Percentiles rank a stretch among this genome's conserved stretches.
Conservation (phyloP, 2,797 vertebrate species). For the Peromyscus melanophrys region DNA sequence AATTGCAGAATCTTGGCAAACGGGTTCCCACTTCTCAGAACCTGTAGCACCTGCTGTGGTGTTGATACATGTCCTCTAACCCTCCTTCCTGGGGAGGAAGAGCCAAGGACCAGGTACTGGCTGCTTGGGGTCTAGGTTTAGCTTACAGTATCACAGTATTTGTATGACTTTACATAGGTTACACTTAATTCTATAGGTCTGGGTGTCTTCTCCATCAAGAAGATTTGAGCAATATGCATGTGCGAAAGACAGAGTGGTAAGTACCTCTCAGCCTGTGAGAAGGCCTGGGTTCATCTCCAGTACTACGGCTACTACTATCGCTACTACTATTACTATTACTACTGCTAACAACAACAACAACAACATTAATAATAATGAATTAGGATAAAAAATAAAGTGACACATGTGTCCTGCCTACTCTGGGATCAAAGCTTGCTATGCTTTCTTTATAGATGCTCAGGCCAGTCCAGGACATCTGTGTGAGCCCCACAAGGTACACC, state of each 20-base stretch:
- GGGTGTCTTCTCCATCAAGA: neutral
- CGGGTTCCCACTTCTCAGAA: neutral
- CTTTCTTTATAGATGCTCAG: neutral
- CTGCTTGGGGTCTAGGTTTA: neutral
- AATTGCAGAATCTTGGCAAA: neutral
- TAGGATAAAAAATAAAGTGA: neutral
- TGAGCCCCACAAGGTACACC: rapidly evolving
- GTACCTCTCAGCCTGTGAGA: neutral
- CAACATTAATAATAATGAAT: neutral
- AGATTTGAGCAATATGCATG: neutral
- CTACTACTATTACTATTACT: neutral
- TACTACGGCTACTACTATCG: too few relatives aligned
- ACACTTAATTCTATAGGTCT: neutral
- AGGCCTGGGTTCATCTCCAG: neutral
- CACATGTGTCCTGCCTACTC: neutral
- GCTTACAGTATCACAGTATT: neutral
- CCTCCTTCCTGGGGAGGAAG: neutral
- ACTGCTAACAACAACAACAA: rapidly evolving
- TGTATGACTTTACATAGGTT: neutral
- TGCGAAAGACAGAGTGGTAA: neutral
- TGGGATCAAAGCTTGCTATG: neutral
- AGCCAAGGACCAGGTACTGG: neutral
- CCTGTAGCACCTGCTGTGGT: rapidly evolving
- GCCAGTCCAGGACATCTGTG: neutral
- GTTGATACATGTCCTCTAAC: neutral